phyloP scores from a whole-genome alignment of 2,888 invertebrate genomes.

The Nomada lathburiana region DNA sequence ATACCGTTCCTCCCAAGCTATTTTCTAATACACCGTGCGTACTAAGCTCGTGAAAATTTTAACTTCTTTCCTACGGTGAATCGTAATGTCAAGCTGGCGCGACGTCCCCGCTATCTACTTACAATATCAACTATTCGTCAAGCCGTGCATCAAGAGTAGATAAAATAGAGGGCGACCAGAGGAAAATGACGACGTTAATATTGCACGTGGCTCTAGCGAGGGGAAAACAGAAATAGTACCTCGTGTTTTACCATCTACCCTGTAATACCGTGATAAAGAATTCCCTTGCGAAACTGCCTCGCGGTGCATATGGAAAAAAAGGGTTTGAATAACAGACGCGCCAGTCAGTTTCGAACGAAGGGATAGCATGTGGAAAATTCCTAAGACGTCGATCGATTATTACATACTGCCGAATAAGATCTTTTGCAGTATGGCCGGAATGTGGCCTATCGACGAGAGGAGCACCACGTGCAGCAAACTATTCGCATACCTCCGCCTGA shows the following conservation, averaged over 20 bases:
- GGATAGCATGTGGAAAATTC: slow-evolving; percentile 18
- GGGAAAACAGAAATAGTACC: background rate
- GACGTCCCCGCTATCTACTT: background rate
- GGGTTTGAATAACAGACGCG: background rate
- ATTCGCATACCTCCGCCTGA: slow-evolving; percentile 57
- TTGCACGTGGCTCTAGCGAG: background rate
- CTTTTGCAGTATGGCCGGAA: slow-evolving; percentile 52
- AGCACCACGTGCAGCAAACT: slow-evolving; percentile 20
- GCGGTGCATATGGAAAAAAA: background rate
- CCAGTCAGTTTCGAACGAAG: background rate
- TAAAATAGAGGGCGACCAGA: background rate
- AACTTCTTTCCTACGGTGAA: background rate
- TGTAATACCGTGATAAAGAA: slow-evolving; percentile 23
- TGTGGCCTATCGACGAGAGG: slow-evolving; percentile 52
- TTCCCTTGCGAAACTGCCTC: slow-evolving; percentile 9
- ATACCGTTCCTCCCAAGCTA: no score
- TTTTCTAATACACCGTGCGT: background rate
- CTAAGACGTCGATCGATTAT: slow-evolving; percentile 51
- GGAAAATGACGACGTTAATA: background rate
- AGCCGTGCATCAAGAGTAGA: background rate
- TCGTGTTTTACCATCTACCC: background rate
- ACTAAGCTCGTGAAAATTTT: background rate
- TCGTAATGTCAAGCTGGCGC: background rate
- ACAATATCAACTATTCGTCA: slow-evolving; percentile 15
- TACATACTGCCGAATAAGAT: slow-evolving; percentile 63